Percentiles rank a stretch among this genome's conserved stretches.
Conservation (phyloP, 2,113 vertebrate genomes). For the Platysteira castanea region DNA sequence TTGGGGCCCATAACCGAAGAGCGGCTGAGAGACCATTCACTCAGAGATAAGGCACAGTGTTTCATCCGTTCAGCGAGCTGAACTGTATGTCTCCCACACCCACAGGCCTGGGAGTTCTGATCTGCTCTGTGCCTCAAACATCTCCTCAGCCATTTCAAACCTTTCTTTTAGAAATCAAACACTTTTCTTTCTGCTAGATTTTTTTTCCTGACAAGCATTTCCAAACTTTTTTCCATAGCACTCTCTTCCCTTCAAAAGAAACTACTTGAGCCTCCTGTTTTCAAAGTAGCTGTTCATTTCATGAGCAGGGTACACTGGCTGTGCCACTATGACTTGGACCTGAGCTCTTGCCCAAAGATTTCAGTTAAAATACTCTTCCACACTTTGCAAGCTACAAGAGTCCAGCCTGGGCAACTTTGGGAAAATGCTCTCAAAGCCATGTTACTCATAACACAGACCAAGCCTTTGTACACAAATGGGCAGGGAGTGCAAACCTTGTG, state of each 20-base stretch:
- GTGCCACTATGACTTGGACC: background rate
- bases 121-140: background rate
- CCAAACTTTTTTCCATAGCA: background rate
- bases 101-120: background rate
- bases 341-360: background rate
- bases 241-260: background rate
- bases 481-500: background rate
- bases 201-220: background rate
- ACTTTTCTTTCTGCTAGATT: background rate
- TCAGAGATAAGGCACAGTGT: background rate
- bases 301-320: background rate
- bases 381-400: background rate
- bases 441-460: background rate
- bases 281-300: background rate
- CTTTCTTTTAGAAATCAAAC: background rate
- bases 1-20: fast-evolving
- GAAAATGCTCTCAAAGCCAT: background rate
- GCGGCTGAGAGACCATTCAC: background rate
- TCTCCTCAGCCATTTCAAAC: background rate
- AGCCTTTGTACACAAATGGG: background rate
- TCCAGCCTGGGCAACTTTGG: background rate
- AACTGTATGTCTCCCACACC: background rate
- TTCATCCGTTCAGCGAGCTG: background rate
- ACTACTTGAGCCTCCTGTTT: background rate
- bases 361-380: background rate